A percentile compares a stretch with the other conserved stretches of the same genome.
Conservation (phyloP, 1,140 invertebrate species). For the Temnothorax nylanderi region DNA sequence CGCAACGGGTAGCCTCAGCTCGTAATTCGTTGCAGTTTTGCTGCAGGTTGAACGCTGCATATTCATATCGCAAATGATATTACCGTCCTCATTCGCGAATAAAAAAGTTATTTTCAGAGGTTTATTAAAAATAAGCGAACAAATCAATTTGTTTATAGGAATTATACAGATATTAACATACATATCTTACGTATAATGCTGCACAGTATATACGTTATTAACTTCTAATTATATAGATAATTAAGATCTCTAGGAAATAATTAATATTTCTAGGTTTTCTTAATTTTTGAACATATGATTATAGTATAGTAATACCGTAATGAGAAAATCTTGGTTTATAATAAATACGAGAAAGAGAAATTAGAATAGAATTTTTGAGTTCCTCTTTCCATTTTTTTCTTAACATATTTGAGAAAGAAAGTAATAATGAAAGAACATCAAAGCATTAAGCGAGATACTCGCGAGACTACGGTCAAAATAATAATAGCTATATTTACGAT, state of each 20-base stretch:
- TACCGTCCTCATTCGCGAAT: background rate
- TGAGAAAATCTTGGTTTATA: background rate
- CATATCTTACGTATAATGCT: background rate
- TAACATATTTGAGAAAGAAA: background rate
- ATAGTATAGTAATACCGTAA: background rate
- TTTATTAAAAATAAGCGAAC: background rate
- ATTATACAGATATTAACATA: background rate
- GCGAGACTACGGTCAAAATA: background rate
- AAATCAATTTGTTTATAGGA: background rate
- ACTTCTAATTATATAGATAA: background rate
- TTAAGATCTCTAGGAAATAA: background rate
- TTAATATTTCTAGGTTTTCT: background rate
- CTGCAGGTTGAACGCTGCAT: background rate
- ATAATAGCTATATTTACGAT: constrained; percentile 3
- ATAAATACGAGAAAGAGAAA: background rate
- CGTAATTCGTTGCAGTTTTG: constrained; percentile 68
- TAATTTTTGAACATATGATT: background rate
- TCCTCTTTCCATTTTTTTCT: too few relatives aligned
- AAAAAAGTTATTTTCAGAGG: background rate
- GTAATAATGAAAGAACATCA: background rate
- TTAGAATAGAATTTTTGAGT: background rate
- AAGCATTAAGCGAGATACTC: background rate
- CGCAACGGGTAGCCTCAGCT: constrained; percentile 62
- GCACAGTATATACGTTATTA: background rate
- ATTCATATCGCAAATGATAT: background rate